Evolutionary conservation across 2,113 vertebrate species (phyloP).

Genomic region (Falcunculus frontatus): DNA sequence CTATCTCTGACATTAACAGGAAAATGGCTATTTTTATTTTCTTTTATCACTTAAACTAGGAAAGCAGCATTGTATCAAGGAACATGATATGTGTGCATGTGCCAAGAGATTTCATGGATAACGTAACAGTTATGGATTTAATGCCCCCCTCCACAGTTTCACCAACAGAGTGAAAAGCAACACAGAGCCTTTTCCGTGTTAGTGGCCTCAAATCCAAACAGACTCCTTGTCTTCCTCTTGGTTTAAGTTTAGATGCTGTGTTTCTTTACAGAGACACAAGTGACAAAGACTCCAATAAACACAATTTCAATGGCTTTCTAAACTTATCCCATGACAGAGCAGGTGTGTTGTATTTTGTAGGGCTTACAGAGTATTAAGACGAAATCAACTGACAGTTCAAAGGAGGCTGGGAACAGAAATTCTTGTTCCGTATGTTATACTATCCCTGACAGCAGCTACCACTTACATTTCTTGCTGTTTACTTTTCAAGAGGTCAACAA

Average conservation of each 20-base stretch:
- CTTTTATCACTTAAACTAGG: not conserved
- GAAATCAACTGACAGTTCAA: constrained; percentile 1
- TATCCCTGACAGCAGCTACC: not conserved
- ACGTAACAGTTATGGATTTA: not conserved
- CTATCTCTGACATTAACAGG: not conserved
- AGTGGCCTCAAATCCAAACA: not conserved
- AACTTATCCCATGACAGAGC: not conserved
- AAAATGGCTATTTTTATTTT: not conserved
- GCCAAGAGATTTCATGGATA: not conserved
- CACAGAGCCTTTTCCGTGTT: not conserved
- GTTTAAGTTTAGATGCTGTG: not conserved
- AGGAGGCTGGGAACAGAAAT: constrained; percentile 26
- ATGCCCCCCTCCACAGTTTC: not conserved
- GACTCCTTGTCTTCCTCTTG: not conserved
- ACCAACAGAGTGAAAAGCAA: not conserved
- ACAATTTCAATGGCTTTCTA: not conserved
- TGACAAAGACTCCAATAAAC: not conserved
- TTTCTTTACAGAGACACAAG: not conserved
- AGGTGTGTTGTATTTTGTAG: not conserved
- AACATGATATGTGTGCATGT: not conserved
- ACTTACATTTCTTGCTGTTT: constrained; percentile 13
- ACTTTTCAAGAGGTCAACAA: constrained; percentile 12
- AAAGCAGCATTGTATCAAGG: not conserved
- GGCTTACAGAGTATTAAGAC: not conserved
- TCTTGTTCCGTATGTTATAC: not conserved